Evolutionary conservation across 2,113 vertebrate genomes (phyloP), one percentile per base, ranked within the genome.

Genomic region (human (Homo sapiens)): DNA sequence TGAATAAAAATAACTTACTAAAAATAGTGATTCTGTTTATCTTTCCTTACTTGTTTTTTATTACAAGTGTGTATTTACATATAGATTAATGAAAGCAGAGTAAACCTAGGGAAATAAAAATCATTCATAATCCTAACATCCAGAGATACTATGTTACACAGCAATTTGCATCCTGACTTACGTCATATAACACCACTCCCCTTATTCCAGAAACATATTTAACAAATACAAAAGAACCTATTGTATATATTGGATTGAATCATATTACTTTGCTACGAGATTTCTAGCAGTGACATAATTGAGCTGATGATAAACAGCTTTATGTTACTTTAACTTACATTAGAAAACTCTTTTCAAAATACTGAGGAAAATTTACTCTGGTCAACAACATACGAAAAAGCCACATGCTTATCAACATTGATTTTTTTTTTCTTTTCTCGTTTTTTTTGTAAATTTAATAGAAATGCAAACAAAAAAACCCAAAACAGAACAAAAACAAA

Each of bases 141-240:
- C 38, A 73, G 50, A 81, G 16, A 66, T 50, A 32, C 55, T 73
- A 57, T 43, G 2, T 89, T 72, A 89, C 7, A 35, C 11, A 90
- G 45, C 22, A 96, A 92, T 72, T 95, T 88, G 27, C 45, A 8
- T 68, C 96, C 35, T 96, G 45, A 85, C 85, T 93, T 94, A 52
- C 43, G 22, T 57, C 83, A 95, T 32, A 43, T 92, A 66, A 55
- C 32, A 82, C 50, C 18, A 81, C 72, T 96, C 12, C 22, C 20
- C 32, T 82, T 84, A 57, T 80, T 83, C 6, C 17, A 52, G 82
- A 84, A 57, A 50, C 43, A 50, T 64, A 86, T 76, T 90, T 96
- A 85, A 92, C 30, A 91, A 50, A 75, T 40, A 76, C 10, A 68
- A 93, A 96, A 87, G 1, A 75, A n/a, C 20, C 1, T 2, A 86